Percentiles rank a stretch among this genome's conserved stretches.
Conservation (phyloP, 2,888 invertebrate genomes). For the Macrophya alboannulata region DNA sequence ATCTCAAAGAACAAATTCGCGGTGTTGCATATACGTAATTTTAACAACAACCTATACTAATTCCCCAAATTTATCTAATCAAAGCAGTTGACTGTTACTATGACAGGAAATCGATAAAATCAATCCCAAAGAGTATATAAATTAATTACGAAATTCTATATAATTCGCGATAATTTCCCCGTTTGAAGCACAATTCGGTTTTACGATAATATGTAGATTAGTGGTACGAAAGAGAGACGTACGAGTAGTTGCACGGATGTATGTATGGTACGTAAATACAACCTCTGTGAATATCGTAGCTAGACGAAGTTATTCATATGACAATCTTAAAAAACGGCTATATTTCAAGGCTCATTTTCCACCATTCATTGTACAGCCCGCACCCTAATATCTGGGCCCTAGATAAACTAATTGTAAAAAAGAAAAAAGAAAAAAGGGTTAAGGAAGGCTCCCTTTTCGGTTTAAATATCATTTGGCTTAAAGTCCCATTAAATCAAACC, state of each 20-base stretch:
- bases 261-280: too few species aligned
- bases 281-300: background rate
- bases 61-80: too few species aligned
- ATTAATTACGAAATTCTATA: too few species aligned
- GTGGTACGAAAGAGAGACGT: background rate
- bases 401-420: background rate
- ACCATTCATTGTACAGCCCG: slow-evolving; percentile 43
- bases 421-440: background rate
- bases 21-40: too few species aligned
- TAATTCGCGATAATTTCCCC: background rate
- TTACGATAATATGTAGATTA: background rate
- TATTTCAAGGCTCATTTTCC: slow-evolving; percentile 50
- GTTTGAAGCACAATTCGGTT: background rate
- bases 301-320: slow-evolving; percentile 19
- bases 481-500: background rate
- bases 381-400: slow-evolving; percentile 5
- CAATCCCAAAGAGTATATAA: too few species aligned
- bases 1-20: too few species aligned
- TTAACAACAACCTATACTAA: too few species aligned
- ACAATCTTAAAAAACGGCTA: background rate
- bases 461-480: background rate
- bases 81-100: too few species aligned
- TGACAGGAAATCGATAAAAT: too few species aligned
- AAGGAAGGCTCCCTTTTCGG: background rate
- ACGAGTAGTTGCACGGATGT: too few species aligned